phyloP scores from a whole-genome alignment of 2,888 invertebrate genomes.

The Cephus sareptanus region DNA sequence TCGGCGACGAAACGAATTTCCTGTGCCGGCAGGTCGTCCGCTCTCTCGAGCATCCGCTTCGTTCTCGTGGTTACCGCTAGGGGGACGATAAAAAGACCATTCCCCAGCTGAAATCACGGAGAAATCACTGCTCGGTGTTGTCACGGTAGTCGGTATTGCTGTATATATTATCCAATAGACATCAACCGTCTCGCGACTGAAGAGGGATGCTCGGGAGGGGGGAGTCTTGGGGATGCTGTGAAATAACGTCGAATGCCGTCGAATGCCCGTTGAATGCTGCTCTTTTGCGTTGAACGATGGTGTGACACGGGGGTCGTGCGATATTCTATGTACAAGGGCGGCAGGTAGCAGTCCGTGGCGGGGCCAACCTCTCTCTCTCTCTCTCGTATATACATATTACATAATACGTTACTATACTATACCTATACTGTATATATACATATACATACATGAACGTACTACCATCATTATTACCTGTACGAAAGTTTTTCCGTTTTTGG shows the following conservation, averaged over 20 bases:
- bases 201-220: not conserved
- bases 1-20: not conserved
- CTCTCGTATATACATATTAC: constrained; percentile 43
- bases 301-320: not conserved
- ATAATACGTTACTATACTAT: constrained; percentile 59
- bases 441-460: constrained; percentile 33
- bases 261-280: constrained; percentile 4
- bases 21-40: not conserved
- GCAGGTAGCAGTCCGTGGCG: constrained; percentile 58
- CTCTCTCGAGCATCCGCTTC: not conserved
- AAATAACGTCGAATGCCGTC: not conserved
- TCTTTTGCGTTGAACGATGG: not conserved
- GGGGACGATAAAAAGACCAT: not conserved
- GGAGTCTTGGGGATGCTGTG: not conserved
- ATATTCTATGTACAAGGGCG: constrained; percentile 44
- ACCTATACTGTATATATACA: constrained; percentile 41
- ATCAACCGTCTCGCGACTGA: not conserved
- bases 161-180: not conserved
- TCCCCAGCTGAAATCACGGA: not conserved
- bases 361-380: constrained; percentile 59
- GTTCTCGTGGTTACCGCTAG: not conserved
- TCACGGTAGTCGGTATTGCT: not conserved
- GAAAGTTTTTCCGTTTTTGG: constrained; percentile 61
- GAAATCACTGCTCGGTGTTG: not conserved
- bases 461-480: constrained; percentile 46